Percentiles rank a stretch among this genome's conserved stretches.
Evolutionary conservation across 2,888 invertebrate genomes (phyloP).

Genomic region (Psylliodes chrysocephalus): DNA sequence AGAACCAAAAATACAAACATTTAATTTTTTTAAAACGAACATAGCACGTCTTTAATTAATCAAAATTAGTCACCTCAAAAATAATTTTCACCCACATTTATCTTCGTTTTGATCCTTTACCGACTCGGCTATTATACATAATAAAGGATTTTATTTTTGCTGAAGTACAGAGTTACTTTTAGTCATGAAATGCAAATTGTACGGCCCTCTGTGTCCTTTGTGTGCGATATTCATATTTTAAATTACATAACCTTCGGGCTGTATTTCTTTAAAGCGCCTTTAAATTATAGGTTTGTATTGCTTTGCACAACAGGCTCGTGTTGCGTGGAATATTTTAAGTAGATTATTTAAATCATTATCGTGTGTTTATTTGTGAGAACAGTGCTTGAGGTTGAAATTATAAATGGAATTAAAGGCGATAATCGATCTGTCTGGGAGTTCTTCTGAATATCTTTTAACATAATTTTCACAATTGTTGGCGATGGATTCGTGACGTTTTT

Average conservation of each 20-base stretch:
- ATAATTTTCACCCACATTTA: slow-evolving; percentile 2
- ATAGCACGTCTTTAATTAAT: too few species aligned
- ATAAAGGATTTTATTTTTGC: slow-evolving; percentile 17
- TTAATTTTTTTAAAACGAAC: too few species aligned
- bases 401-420: neutral
- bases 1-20: too few species aligned
- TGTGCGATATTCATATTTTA: slow-evolving; percentile 19
- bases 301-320: slow-evolving; percentile 16
- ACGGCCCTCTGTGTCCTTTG: slow-evolving; percentile 12
- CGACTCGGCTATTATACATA: slow-evolving; percentile 1
- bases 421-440: slow-evolving; percentile 6
- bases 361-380: slow-evolving; percentile 10
- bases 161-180: slow-evolving; percentile 4
- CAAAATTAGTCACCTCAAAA: too few species aligned
- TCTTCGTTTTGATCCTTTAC: neutral
- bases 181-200: slow-evolving; percentile 18
- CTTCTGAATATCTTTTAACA: too few species aligned
- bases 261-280: slow-evolving; percentile 14
- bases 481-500: too few species aligned
- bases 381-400: neutral
- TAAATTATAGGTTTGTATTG: slow-evolving; percentile 16
- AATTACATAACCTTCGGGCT: slow-evolving; percentile 17
- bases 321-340: slow-evolving; percentile 17
- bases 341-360: slow-evolving; percentile 15
- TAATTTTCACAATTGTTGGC: too few species aligned